Base-by-base conservation (phyloP, 2,113 vertebrate species). In the Psilopsiagon aymara region DNA sequence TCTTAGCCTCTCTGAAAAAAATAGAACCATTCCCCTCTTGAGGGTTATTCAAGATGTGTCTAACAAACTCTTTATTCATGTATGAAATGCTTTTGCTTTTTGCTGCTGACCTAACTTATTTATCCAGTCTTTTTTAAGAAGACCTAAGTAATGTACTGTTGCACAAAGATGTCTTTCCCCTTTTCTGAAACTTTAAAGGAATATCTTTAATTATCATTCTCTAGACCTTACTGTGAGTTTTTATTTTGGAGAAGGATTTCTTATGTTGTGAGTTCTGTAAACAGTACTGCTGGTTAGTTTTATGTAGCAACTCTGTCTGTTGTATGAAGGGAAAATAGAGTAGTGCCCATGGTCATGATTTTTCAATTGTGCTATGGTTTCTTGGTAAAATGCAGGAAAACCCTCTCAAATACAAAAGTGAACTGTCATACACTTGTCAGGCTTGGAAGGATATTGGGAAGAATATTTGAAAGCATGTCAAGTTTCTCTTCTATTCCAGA, bases 401-500 rank as follows among this genome's bases (percentile, higher is more conserved):
- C 20, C 15, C 28, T 81, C 78, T 86, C n/a, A 46, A 44, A 35
- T 60, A 87, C 21, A 69, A 37, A 90, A 90, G 3, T 15, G 18
- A 62, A 62, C 13, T 73, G 49, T 57, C 33, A 14, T 8, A 31
- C 43, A 53, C 16, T 92, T 75, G 35, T 53, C 49, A 51, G 21
- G 6, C 35, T 51, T 60, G 10, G 41, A 18, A 79, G 57, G 73
- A 7, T 62, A 90, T 83, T 28, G 43, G 41, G 57, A 66, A 79
- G 24, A 62, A 27, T 27, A 64, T 23, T 8, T 69, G 17, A 64
- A 82, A 94, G 68, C 57, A 43, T 80, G 74, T 82, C 43, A 52
- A 70, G 14, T 82, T 97, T 95, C 63, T 88, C 49, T 91, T 97
- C 27, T 17, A 27, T n/a, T 90, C 23, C 67, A 77, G 69, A 94